A percentile compares a stretch with the other conserved stretches of the same genome.
These are phyloP conservation scores for Neria commutata DNA, from an alignment of 2,888 invertebrate genomes.

Conservation along the genomic window DNA sequence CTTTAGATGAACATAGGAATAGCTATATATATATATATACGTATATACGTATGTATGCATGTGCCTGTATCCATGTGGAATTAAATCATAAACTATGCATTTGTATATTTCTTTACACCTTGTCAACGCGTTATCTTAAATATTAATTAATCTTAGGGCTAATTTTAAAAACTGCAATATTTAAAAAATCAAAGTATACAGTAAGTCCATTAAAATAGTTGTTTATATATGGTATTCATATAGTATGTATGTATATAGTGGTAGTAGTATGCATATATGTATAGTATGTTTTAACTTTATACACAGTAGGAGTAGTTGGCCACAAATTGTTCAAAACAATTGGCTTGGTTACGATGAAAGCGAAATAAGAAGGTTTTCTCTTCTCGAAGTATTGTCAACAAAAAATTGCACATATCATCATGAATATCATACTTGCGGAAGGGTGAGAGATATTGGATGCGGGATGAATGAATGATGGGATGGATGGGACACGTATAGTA, in stretches of 20 bases:
- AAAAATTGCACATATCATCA: constrained; percentile 42
- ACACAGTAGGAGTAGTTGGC: neutral
- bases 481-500: neutral
- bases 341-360: neutral
- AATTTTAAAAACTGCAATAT: constrained; percentile 5
- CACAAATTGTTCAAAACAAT: neutral
- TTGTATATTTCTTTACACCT: constrained; percentile 5
- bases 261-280: neutral
- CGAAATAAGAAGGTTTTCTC: neutral
- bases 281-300: neutral
- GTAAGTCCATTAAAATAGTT: constrained; percentile 26
- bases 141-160: constrained; percentile 1
- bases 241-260: constrained; percentile 7
- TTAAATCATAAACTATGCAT: constrained; percentile 6
- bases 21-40: constrained; percentile 30
- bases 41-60: constrained; percentile 23
- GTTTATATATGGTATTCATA: neutral
- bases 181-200: constrained; percentile 25
- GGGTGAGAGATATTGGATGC: neutral
- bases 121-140: too few species aligned
- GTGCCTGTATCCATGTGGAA: constrained; percentile 9
- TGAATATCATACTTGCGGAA: neutral
- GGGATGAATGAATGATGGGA: neutral
- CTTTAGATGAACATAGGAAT: constrained; percentile 25
- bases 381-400: constrained; percentile 41